phyloP scores from a whole-genome alignment of 2,113 vertebrate species.

The Tychaedon coryphoeus region DNA sequence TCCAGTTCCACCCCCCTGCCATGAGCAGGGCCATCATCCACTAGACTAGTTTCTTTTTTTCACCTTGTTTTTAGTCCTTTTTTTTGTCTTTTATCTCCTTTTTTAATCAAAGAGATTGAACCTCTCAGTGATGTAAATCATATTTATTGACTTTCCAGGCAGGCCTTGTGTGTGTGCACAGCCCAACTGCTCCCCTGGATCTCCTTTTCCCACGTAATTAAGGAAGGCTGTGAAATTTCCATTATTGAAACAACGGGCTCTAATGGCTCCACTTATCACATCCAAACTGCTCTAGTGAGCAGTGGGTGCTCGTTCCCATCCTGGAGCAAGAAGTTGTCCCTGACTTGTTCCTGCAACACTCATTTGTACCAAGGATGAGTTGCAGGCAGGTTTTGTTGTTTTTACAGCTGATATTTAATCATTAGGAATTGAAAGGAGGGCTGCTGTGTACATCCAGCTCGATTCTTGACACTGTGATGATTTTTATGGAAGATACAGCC shows the following conservation, averaged over 20 bases:
- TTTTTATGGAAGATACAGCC: accelerated
- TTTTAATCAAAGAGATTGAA: not conserved
- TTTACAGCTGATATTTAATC: not conserved
- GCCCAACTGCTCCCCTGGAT: not conserved
- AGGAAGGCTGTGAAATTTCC: not conserved
- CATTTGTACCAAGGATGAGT: not conserved
- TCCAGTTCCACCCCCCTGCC: not conserved
- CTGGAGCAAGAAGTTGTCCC: not conserved
- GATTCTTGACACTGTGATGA: not conserved
- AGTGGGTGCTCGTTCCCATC: not conserved
- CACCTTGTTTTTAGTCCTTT: accelerated
- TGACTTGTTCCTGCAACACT: not conserved
- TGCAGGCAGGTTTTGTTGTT: not conserved
- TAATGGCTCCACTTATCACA: not conserved
- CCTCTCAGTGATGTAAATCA: not conserved
- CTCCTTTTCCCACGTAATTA: not conserved
- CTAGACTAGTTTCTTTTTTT: not conserved
- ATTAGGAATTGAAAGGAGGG: not conserved
- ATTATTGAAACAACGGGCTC: not conserved
- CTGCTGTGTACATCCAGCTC: not conserved
- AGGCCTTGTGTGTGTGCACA: not conserved
- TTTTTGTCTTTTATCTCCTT: not conserved
- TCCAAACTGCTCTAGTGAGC: not conserved
- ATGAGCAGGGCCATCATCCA: not conserved
- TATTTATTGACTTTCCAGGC: not conserved